Evolutionary conservation across 2,113 vertebrate genomes (phyloP), one percentile per base, ranked within the genome.

Genomic region (Smithornis capensis): DNA sequence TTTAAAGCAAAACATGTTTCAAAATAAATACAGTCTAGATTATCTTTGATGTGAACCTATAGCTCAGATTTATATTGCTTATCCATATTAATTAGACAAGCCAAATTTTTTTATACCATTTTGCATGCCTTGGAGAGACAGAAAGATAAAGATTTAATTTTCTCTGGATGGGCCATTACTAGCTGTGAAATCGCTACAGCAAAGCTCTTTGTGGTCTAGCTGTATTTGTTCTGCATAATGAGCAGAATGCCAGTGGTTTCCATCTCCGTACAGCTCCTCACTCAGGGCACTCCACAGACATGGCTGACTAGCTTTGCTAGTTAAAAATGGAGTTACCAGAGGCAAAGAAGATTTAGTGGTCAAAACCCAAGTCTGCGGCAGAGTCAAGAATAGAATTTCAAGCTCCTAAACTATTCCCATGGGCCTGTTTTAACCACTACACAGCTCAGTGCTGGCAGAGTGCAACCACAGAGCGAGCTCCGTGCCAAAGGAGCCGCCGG

Each of bases 221-320:
- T 78, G 88, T 92, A 95, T 92, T 95, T 94, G 94, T 95, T 97
- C 92, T 94, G 96, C 92, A 92, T 94, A 94, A 97, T 90, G 80
- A 96, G 86, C 60, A 81, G 90, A 96, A 96, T 96, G 94, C 95
- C 94, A 84, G 93, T 94, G 95, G 94, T 97, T 96, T 96, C 86
- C 86, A 87, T 89, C 95, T 89, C 47, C 94, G 89, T 27, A 60
- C 68, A 94, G 37, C 65, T 93, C 86, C 83, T 81, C 82, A 87
- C 88, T 90, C 73, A 19, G 67, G 71, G 94, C 87, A 10, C 74
- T 94, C 85, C 77, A 37, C 78, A 88, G 90, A 91, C 28, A 75
- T 2, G 1, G 63, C 89, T 86, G 87, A 90, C 92, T 93, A 93
- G 83, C 70, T 95, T 90, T 55, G 44, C 82, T 59, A 80, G 57